Percentiles rank a stretch among this genome's conserved stretches.
Evolutionary conservation across 2,113 vertebrate genomes (phyloP).

Genomic region (Dunckerocampus dactyliophorus): DNA sequence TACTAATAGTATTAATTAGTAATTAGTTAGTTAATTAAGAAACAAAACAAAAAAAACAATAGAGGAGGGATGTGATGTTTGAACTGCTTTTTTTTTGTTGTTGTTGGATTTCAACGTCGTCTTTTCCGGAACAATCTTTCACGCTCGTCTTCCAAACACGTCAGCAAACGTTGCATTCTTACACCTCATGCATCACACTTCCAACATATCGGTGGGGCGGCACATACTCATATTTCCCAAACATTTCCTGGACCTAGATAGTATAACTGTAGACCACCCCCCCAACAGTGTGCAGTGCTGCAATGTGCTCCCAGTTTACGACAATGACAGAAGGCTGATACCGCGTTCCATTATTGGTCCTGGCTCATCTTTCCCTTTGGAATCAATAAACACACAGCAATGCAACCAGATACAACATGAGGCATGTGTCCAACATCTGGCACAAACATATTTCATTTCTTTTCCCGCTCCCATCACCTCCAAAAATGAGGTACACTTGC

Average conservation of each 20-base stretch:
- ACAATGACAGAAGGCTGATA: slow-evolving; percentile 28
- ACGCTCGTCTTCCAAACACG: background rate
- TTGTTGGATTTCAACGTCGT: too few relatives aligned
- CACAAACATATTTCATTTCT: slow-evolving; percentile 14
- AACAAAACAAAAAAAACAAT: background rate
- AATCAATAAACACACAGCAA: slow-evolving; percentile 43
- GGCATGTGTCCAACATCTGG: slow-evolving; percentile 30
- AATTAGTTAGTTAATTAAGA: background rate
- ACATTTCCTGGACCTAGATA: too few relatives aligned
- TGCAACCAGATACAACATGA: slow-evolving; percentile 16
- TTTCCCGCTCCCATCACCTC: background rate
- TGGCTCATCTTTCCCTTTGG: slow-evolving; percentile 26
- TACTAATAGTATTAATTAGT: too few relatives aligned
- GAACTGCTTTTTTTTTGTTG: too few relatives aligned
- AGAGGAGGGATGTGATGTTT: background rate
- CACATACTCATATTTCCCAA: too few relatives aligned
- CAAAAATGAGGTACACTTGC: too few relatives aligned
- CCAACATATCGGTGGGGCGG: background rate
- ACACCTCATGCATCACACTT: background rate
- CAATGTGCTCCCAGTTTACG: slow-evolving; percentile 24
- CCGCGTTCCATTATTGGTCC: slow-evolving; percentile 38
- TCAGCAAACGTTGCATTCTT: background rate
- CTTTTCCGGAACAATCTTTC: too few relatives aligned
- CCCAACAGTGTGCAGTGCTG: slow-evolving; percentile 7
- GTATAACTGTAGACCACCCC: background rate